Evolutionary conservation across 2,888 invertebrate species (phyloP).

Genomic region (Xiphydria camelus): DNA sequence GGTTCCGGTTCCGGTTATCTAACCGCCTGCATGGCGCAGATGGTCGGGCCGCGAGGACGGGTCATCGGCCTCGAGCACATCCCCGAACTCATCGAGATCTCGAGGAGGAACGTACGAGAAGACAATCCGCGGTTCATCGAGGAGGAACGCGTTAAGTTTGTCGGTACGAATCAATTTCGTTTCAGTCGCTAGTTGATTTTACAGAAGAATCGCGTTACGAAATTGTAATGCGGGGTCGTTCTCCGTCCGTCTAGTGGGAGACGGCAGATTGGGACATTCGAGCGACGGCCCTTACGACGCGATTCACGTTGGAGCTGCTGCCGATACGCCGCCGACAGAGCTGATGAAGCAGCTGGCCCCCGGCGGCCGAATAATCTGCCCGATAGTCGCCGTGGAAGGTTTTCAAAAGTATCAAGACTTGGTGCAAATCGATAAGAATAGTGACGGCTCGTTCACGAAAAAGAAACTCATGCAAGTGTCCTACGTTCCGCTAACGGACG

Average conservation of each 20-base stretch:
- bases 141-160: conserved; percentile 46
- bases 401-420: conserved; percentile 65
- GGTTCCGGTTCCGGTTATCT: conserved; percentile 66
- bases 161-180: too few species aligned
- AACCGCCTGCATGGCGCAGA: conserved; percentile 62
- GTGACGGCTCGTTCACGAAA: conserved; percentile 74
- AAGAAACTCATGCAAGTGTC: conserved; percentile 92
- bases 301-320: conserved; percentile 92
- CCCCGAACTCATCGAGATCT: conserved; percentile 59
- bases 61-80: conserved; percentile 65
- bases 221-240: conserved; percentile 43
- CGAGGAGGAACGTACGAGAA: conserved; percentile 59
- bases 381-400: conserved; percentile 85
- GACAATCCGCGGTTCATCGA: conserved; percentile 45
- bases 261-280: conserved; percentile 80
- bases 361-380: conserved; percentile 90
- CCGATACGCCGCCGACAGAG: conserved; percentile 78
- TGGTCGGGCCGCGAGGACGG: conserved; percentile 61
- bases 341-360: conserved; percentile 84
- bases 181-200: too few species aligned
- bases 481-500: conserved; percentile 95
- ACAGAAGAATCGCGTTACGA: too few species aligned
- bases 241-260: conserved; percentile 68
- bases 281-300: conserved; percentile 84
- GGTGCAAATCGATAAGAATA: conserved; percentile 82